A percentile compares a stretch with the other conserved stretches of the same genome.
Conservation (phyloP, 2,797 vertebrate genomes). For the Scolopax rusticola region DNA sequence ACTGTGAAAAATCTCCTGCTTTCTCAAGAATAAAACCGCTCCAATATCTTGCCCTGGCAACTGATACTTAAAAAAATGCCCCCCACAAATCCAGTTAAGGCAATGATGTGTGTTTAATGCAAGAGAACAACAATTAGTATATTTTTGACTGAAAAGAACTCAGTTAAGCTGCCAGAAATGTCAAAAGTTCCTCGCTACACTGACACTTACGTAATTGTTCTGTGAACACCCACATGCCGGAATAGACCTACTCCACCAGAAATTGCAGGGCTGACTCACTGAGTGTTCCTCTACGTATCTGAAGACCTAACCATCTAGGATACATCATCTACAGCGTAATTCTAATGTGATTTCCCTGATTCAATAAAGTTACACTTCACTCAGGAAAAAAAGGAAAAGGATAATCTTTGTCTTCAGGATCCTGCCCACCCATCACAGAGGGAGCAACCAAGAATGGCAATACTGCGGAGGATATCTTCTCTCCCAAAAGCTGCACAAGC, state of each 20-base stretch:
- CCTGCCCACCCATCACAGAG: background rate
- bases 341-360: slow-evolving; percentile 61
- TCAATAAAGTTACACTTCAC: slow-evolving; percentile 30
- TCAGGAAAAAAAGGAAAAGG: background rate
- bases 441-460: slow-evolving; percentile 10
- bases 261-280: slow-evolving; percentile 78
- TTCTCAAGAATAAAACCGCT: slow-evolving; percentile 52
- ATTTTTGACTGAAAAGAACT: slow-evolving; percentile 78
- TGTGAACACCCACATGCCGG: slow-evolving; percentile 77
- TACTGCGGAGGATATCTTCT: background rate
- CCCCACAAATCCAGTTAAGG: slow-evolving; percentile 43
- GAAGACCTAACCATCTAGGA: slow-evolving; percentile 68
- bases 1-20: slow-evolving; percentile 50
- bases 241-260: slow-evolving; percentile 82
- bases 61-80: slow-evolving; percentile 58
- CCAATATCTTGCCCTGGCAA: slow-evolving; percentile 62
- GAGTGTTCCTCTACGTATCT: slow-evolving; percentile 68
- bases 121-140: slow-evolving; percentile 74
- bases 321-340: slow-evolving; percentile 61
- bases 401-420: background rate
- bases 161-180: slow-evolving; percentile 79
- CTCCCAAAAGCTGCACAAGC: background rate
- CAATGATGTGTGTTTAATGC: slow-evolving; percentile 72
- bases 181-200: slow-evolving; percentile 80
- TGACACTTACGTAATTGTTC: slow-evolving; percentile 83